Evolutionary conservation across 2,797 vertebrate genomes (phyloP).

Genomic region (Microctenopoma stevenorrisi): DNA sequence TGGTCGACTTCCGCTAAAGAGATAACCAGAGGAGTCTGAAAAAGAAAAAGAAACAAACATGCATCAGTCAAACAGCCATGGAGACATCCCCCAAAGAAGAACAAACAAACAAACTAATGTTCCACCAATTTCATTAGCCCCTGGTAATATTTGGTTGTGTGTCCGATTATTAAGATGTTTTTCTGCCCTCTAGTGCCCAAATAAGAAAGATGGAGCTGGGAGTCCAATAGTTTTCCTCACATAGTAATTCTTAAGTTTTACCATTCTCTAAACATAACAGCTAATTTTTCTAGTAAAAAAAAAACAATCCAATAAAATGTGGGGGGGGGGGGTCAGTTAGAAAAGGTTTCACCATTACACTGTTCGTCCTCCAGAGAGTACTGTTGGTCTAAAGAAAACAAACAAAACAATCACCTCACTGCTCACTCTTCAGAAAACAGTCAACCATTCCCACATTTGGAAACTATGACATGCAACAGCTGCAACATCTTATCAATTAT

Average conservation of each 20-base stretch:
- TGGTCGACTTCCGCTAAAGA: conserved; percentile 95
- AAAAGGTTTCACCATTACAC: no score
- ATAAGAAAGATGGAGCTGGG: not conserved
- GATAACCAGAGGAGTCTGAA: conserved; percentile 94
- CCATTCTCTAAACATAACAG: no score
- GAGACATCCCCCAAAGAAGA: not conserved
- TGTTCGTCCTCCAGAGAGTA: no score
- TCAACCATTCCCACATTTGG: not conserved
- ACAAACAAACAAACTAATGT: not conserved
- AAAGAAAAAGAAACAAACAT: conserved; percentile 42
- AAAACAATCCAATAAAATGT: no score
- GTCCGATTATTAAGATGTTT: not conserved
- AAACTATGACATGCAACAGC: not conserved
- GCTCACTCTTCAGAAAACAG: not conserved
- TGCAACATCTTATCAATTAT: conserved; percentile 1
- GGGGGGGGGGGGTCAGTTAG: no score
- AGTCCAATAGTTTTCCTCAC: no score
- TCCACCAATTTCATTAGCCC: not conserved
- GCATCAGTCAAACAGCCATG: not conserved
- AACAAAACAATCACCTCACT: no score
- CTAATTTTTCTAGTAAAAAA: no score
- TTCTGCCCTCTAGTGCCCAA: conserved; percentile 13
- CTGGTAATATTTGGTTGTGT: not conserved
- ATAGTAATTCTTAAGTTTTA: no score
- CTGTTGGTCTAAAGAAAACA: no score